phyloP scores from a whole-genome alignment of 2,113 vertebrate species.

The Carassius carassius region DNA sequence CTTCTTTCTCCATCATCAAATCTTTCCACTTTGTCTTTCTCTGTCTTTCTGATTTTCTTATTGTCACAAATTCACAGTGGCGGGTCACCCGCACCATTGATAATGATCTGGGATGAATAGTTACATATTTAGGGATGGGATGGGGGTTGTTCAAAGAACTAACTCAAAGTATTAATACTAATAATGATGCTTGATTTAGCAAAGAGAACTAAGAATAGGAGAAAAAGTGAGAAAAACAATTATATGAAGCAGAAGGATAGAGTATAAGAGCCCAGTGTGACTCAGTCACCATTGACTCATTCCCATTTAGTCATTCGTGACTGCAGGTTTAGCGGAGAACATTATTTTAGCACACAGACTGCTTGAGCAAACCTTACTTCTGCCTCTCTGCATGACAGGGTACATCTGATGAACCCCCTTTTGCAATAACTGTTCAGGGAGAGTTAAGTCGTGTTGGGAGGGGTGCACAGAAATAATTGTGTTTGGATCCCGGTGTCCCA shows the following conservation, averaged over 20 bases:
- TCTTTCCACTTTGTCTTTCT: too few relatives aligned
- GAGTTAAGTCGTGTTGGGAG: background rate
- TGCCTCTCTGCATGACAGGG: background rate
- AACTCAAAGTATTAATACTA: background rate
- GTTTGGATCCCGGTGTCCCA: conserved; percentile 54
- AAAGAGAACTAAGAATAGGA: background rate
- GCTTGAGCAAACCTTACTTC: background rate
- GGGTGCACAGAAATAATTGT: conserved; percentile 68
- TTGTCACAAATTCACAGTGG: background rate
- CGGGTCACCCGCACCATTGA: background rate
- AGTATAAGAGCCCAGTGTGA: background rate
- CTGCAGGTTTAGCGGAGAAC: background rate
- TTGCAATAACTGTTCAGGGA: conserved; percentile 19
- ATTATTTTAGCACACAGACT: background rate
- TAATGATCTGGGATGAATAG: background rate
- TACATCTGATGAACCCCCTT: background rate
- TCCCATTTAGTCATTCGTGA: background rate
- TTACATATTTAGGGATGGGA: background rate
- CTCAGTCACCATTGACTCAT: conserved; percentile 3
- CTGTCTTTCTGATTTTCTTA: too few relatives aligned
- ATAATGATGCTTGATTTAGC: background rate
- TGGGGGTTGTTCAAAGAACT: background rate
- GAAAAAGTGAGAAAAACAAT: background rate
- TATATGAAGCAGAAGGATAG: background rate
- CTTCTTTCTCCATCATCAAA: too few relatives aligned